These are phyloP conservation scores for Pterobdella sp. DNA, from an alignment of 2,888 invertebrate species.

Conservation along the genomic window DNA sequence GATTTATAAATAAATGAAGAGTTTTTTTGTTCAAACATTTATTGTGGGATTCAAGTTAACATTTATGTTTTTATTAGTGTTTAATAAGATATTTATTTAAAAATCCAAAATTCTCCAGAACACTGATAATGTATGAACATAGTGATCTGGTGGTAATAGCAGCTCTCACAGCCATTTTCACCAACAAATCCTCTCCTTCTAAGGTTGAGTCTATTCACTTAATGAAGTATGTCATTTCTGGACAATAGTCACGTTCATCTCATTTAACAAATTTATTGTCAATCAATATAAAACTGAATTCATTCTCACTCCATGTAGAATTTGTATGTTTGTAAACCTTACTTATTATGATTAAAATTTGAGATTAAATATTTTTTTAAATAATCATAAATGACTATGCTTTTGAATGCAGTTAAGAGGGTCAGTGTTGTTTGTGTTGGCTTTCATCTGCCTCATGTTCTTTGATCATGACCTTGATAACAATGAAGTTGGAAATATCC, in stretches of 20 bases:
- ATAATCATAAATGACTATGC: too few species aligned
- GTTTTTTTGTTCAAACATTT: too few species aligned
- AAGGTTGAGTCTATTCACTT: slow-evolving; percentile 45
- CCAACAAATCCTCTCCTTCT: slow-evolving; percentile 49
- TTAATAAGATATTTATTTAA: too few species aligned
- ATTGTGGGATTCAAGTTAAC: too few species aligned
- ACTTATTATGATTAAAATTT: too few species aligned
- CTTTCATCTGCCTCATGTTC: slow-evolving; percentile 53
- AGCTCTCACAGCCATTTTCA: slow-evolving; percentile 53
- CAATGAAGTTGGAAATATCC: slow-evolving; percentile 44
- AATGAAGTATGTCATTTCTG: not conserved
- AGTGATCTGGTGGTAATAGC: slow-evolving; percentile 53
- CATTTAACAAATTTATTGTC: not conserved
- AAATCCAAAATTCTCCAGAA: too few species aligned
- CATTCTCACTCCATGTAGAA: too few species aligned
- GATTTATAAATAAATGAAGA: too few species aligned
- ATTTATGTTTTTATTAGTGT: too few species aligned
- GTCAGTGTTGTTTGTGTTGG: slow-evolving; percentile 52
- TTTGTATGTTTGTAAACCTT: too few species aligned
- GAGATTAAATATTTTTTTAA: too few species aligned
- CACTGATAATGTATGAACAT: slow-evolving; percentile 55
- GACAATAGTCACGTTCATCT: not conserved
- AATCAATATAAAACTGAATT: not conserved
- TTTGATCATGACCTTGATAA: slow-evolving; percentile 55
- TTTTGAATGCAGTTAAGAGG: slow-evolving; percentile 46